These are phyloP conservation scores for Actinia tenebrosa DNA, from an alignment of 64 coral and sea anemone species.

Conservation along the genomic window DNA sequence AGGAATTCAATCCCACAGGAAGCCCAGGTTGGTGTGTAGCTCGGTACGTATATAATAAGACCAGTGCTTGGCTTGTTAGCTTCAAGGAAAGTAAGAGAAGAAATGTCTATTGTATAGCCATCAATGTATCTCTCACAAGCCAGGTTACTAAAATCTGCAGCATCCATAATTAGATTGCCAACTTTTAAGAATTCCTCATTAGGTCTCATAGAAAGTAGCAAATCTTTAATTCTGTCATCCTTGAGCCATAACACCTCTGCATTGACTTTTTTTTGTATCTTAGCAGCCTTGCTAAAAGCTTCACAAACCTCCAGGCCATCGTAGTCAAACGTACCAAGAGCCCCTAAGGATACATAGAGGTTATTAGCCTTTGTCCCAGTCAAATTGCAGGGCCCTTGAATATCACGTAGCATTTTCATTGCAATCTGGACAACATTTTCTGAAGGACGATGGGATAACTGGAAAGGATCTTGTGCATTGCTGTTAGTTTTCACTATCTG, in stretches of 20 bases:
- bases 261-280: background rate
- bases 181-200: background rate
- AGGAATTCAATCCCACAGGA: background rate
- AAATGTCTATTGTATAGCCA: constrained; percentile 19
- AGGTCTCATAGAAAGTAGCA: background rate
- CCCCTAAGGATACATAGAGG: background rate
- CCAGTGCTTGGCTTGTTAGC: background rate
- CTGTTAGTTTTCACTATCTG: background rate
- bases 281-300: background rate
- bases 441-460: background rate
- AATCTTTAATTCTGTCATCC: background rate
- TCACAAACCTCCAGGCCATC: background rate
- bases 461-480: background rate
- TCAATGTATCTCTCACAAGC: constrained; percentile 21
- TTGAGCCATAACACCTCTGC: background rate
- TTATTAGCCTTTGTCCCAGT: background rate
- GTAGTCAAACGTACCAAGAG: background rate
- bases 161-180: background rate
- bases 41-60: constrained; percentile 11
- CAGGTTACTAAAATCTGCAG: constrained; percentile 6
- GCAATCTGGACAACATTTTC: background rate
- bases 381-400: background rate
- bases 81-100: constrained; percentile 10
- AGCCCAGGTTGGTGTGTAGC: constrained; percentile 21
- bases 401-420: background rate